Evolutionary conservation across 1,140 invertebrate species (phyloP).

Genomic region (Elymnias hypermnestra): DNA sequence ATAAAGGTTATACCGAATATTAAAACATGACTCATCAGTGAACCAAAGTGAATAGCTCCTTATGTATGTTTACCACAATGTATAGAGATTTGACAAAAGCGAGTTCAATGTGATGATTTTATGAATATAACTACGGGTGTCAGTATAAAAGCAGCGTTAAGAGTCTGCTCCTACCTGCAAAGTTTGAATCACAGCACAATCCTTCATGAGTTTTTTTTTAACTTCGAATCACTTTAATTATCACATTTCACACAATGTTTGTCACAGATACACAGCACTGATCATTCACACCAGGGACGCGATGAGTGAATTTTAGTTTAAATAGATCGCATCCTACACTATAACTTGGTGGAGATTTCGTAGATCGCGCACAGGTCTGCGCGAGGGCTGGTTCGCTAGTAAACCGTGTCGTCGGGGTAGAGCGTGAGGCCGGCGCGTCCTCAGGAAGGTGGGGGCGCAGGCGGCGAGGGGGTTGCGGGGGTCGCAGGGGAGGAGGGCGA

Average conservation of each 20-base stretch:
- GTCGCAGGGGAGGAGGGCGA: slow-evolving; percentile 14
- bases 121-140: background rate
- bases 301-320: too few relatives aligned
- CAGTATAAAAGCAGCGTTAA: slow-evolving; percentile 1
- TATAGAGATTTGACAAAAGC: background rate
- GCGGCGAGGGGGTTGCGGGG: too few relatives aligned
- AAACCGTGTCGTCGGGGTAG: slow-evolving; percentile 58
- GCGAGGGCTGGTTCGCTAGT: slow-evolving; percentile 32
- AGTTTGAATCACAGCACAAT: slow-evolving; percentile 5
- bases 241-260: too few relatives aligned
- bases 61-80: background rate
- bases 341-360: slow-evolving; percentile 12
- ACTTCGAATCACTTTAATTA: too few relatives aligned
- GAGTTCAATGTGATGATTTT: background rate
- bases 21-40: too few relatives aligned
- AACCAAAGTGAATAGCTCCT: too few relatives aligned
- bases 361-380: background rate
- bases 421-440: slow-evolving; percentile 34
- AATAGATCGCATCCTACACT: slow-evolving; percentile 4
- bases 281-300: too few relatives aligned
- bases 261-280: too few relatives aligned
- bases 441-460: slow-evolving; percentile 29
- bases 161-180: background rate
- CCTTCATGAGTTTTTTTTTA: too few relatives aligned
- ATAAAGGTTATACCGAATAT: too few relatives aligned